Evolutionary conservation across 2,888 invertebrate species (phyloP).

Genomic region (Rutpela maculata): DNA sequence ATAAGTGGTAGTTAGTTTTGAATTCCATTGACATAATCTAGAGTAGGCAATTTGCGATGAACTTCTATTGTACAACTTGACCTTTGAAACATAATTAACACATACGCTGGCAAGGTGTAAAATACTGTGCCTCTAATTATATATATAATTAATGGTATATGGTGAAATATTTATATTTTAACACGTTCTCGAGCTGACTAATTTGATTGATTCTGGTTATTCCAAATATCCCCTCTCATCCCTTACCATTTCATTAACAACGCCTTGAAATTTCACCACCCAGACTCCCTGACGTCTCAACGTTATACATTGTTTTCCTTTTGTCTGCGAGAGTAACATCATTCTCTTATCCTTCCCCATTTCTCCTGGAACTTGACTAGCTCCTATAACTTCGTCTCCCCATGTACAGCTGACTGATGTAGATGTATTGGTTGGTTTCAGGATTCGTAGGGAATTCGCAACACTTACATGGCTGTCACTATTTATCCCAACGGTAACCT

Average conservation of each 20-base stretch:
- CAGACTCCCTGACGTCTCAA: neutral
- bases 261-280: constrained; percentile 7
- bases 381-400: constrained; percentile 14
- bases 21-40: no score
- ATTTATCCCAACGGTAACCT: constrained; percentile 72
- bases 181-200: neutral
- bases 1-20: no score
- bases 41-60: neutral
- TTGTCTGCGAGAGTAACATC: constrained; percentile 7
- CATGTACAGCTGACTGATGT: constrained; percentile 57
- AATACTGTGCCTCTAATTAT: neutral
- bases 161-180: neutral
- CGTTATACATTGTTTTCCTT: constrained; percentile 23
- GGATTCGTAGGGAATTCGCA: constrained; percentile 59
- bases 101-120: neutral
- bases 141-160: neutral
- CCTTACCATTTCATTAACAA: neutral
- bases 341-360: constrained; percentile 17
- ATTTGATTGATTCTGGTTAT: neutral
- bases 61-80: neutral
- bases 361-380: neutral
- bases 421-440: constrained; percentile 60
- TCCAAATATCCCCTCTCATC: neutral
- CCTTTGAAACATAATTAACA: neutral
- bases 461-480: constrained; percentile 70